Conservation (phyloP, 2,888 invertebrate genomes). For the Tryphoninae sp. region DNA sequence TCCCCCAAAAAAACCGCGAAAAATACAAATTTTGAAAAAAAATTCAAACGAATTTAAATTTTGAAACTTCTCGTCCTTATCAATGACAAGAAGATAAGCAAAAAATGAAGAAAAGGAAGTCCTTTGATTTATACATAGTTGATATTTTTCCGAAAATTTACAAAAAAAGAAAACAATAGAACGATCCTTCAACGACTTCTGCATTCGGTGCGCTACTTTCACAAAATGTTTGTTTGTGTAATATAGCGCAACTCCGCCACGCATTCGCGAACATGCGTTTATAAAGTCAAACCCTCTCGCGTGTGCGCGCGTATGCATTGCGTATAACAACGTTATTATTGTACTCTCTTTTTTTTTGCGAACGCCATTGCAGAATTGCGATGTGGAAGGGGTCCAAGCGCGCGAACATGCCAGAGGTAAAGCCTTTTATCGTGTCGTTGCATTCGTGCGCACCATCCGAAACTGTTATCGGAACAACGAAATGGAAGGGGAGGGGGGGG, state of each 20-base stretch:
- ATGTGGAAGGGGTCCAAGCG: neutral
- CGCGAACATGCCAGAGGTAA: slow-evolving; percentile 29
- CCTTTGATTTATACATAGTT: neutral
- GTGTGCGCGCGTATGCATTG: neutral
- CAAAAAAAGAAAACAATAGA: neutral
- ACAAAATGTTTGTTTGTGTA: slow-evolving; percentile 41
- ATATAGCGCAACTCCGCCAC: slow-evolving; percentile 30
- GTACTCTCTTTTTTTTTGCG: neutral
- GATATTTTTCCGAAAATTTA: neutral
- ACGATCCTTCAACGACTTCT: slow-evolving; percentile 23
- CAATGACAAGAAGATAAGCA: too few relatives aligned
- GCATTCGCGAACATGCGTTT: slow-evolving; percentile 38
- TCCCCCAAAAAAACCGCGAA: too few relatives aligned
- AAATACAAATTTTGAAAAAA: too few relatives aligned
- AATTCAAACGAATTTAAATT: too few relatives aligned
- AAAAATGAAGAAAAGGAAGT: too few relatives aligned
- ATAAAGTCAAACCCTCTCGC: slow-evolving; percentile 16
- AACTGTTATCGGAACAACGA: slow-evolving; percentile 38
- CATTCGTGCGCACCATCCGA: slow-evolving; percentile 38
- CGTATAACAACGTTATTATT: neutral
- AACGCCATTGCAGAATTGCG: neutral
- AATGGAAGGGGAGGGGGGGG: neutral
- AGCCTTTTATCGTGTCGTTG: slow-evolving; percentile 46
- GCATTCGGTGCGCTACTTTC: slow-evolving; percentile 31
- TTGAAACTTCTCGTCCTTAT: too few relatives aligned